phyloP scores from a whole-genome alignment of 2,113 vertebrate genomes.

The Etia nguti region DNA sequence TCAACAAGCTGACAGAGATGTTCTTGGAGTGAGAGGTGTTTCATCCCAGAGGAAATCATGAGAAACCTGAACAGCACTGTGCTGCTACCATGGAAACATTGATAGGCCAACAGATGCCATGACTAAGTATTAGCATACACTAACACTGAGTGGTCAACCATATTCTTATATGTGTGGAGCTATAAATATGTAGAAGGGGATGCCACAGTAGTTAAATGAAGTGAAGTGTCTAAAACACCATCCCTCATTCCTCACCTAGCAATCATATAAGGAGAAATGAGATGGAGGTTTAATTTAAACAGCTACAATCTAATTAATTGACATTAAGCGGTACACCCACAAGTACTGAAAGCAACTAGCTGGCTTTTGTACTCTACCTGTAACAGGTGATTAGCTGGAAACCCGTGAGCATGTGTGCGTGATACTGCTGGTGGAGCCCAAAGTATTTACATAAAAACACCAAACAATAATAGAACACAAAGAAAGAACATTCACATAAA shows the following conservation, averaged over 20 bases:
- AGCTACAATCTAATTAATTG: background rate
- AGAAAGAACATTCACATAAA: background rate
- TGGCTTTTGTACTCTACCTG: background rate
- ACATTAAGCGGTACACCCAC: background rate
- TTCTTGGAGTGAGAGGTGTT: background rate
- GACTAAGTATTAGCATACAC: background rate
- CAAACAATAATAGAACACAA: background rate
- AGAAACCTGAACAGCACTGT: constrained; percentile 1
- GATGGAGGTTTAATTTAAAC: background rate
- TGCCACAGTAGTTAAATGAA: background rate
- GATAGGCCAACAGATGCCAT: constrained; percentile 9
- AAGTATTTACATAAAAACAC: background rate
- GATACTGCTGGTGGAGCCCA: background rate
- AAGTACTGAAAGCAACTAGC: background rate
- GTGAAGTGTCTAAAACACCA: background rate
- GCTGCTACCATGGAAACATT: constrained; percentile 45
- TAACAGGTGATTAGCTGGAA: background rate
- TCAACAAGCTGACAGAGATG: background rate
- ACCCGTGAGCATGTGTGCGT: background rate
- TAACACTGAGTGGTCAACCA: background rate
- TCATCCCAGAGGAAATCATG: constrained; percentile 25
- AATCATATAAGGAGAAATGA: background rate
- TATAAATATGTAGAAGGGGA: background rate
- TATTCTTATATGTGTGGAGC: background rate
- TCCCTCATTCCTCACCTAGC: background rate